phyloP scores from a whole-genome alignment of 1,140 invertebrate species.

The Pseudomyrmex flavicornis region DNA sequence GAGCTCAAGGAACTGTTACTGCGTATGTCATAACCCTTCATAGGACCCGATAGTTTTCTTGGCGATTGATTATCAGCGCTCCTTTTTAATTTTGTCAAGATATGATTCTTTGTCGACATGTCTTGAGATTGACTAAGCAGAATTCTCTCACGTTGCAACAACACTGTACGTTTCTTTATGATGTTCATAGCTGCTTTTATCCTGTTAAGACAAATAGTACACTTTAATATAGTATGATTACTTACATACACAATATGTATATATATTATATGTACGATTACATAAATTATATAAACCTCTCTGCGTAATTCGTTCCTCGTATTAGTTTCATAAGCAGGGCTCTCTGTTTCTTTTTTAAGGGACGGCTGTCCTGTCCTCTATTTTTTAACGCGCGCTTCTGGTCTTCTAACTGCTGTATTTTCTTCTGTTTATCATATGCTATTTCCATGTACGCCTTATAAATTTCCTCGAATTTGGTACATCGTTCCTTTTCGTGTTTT shows the following conservation, averaged over 20 bases:
- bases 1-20: constrained; percentile 84
- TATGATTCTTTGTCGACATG: constrained; percentile 83
- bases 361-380: constrained; percentile 85
- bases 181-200: constrained; percentile 83
- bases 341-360: constrained; percentile 86
- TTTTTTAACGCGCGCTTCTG: constrained; percentile 85
- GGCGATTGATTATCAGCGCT: constrained; percentile 83
- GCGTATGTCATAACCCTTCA: constrained; percentile 84
- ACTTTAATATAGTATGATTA: constrained; percentile 20
- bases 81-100: constrained; percentile 83
- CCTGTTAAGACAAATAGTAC: constrained; percentile 66
- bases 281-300: constrained; percentile 65
- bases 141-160: constrained; percentile 83
- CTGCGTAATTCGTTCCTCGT: constrained; percentile 86
- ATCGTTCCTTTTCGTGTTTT: constrained; percentile 83
- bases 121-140: constrained; percentile 83
- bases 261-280: not conserved
- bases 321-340: constrained; percentile 84
- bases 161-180: constrained; percentile 83
- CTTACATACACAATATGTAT: not conserved
- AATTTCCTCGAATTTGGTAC: constrained; percentile 85
- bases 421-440: constrained; percentile 87
- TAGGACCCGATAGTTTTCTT: constrained; percentile 82
- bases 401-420: constrained; percentile 86
- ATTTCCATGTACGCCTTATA: constrained; percentile 85